Evolutionary conservation across 2,888 invertebrate genomes (phyloP).

Genomic region (Synergus itoensis): DNA sequence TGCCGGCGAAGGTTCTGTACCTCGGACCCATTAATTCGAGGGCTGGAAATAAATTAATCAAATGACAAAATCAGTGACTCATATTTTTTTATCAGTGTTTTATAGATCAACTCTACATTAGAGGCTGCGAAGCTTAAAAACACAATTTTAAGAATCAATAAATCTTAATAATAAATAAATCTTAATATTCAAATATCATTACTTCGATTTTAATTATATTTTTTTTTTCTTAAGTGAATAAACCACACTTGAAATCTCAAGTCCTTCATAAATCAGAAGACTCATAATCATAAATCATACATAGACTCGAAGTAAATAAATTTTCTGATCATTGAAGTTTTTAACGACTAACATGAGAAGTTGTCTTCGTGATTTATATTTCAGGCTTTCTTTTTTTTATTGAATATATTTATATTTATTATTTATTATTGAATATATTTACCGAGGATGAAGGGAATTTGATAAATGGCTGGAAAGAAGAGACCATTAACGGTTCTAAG

Average conservation of each 20-base stretch:
- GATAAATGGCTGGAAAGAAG: conserved; percentile 85
- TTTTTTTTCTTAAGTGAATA: not conserved
- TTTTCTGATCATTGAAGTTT: not conserved
- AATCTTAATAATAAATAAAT: no score
- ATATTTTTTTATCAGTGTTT: not conserved
- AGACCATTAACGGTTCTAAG: conserved; percentile 82
- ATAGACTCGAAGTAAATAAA: not conserved
- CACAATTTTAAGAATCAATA: no score
- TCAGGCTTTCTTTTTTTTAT: not conserved
- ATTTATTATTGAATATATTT: conserved; percentile 49
- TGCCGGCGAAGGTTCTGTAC: conserved; percentile 82
- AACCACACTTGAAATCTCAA: not conserved
- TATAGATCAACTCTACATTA: not conserved
- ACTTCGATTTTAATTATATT: not conserved
- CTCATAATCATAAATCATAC: no score
- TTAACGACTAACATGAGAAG: not conserved
- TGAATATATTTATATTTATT: no score
- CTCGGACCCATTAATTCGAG: conserved; percentile 84
- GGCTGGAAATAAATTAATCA: conserved; percentile 65
- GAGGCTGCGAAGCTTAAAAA: not conserved
- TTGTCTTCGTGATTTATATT: not conserved
- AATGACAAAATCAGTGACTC: conserved; percentile 11
- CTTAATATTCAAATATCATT: not conserved
- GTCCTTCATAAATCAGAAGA: not conserved
- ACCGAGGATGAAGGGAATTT: conserved; percentile 84